These are phyloP conservation scores for Liposcelis brunnea DNA, from an alignment of 2,888 invertebrate genomes.

Conservation along the genomic window DNA sequence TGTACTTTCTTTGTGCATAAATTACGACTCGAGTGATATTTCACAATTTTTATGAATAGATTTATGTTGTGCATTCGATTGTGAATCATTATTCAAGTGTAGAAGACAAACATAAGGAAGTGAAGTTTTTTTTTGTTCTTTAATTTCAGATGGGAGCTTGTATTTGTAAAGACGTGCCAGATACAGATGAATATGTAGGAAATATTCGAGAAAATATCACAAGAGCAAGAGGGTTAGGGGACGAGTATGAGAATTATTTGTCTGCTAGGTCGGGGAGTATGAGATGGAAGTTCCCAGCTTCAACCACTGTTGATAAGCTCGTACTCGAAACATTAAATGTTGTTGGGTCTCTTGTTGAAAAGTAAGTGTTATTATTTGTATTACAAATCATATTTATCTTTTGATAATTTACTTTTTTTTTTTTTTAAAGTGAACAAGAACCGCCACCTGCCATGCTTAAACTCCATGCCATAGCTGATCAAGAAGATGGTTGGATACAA, in stretches of 20 bases:
- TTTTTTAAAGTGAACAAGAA: constrained; percentile 57
- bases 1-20: no score
- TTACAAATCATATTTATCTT: background rate
- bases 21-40: no score
- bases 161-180: background rate
- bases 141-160: constrained; percentile 4
- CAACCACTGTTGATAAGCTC: constrained; percentile 43
- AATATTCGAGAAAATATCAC: no score
- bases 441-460: constrained; percentile 69
- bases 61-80: no score
- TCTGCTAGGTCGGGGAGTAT: constrained; percentile 5
- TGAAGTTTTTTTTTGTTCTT: background rate
- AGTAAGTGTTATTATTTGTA: constrained; percentile 35
- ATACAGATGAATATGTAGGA: background rate
- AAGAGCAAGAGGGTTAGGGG: no score
- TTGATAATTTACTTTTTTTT: constrained; percentile 2
- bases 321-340: constrained; percentile 64
- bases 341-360: constrained; percentile 69
- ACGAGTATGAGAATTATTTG: background rate
- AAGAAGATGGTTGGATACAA: constrained; percentile 81
- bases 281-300: constrained; percentile 11
- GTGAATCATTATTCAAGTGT: no score
- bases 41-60: no score
- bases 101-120: no score
- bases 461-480: constrained; percentile 71